Base-by-base conservation (phyloP, 2,113 vertebrate genomes). In the Silurus glanis region DNA sequence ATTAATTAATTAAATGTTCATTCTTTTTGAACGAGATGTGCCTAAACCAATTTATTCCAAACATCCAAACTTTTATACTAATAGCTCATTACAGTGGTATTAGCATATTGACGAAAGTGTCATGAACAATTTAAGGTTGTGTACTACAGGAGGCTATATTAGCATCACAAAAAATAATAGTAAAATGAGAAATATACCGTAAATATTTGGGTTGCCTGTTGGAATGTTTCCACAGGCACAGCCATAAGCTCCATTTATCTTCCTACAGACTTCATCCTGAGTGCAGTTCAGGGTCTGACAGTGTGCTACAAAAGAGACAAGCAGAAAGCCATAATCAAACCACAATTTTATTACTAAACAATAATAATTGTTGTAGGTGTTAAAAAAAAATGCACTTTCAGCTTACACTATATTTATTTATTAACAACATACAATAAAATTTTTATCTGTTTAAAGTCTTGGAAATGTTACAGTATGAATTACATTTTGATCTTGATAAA, bases 231-330 rank as follows among this genome's bases (percentile, higher is more conserved):
- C 9, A 80, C 84, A 85, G 25, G 16, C 67, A 25, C 84, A 85
- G 61, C 84, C 84, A 23, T 67, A 56, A n/a, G 19, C 6, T 47
- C 84, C 84, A 56, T 25, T n/a, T 80, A 51, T 67, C 51, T 45
- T 3, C 25, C 3, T 28, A n/a, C 84, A 85, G n/a, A 67, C 75
- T 64, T 85, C 84, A 56, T 56, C 12, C 25, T 2, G 12, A 85
- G 75, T 17, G 9, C 84, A 85, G 9, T 67, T 53, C 19, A 69
- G 6, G 6, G 0, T 16, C 0, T 0, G 9, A 55, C 84, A 85
- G 49, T 1, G 66, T 21, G 9, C 84, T 85, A 47, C 0, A 66
- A 47, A 62, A 83, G 28, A 74, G 6, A 21, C 64, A 71, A 37
- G 19, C 37, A 75, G 51, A 64, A 84, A 67, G 13, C 13, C 49